Base-by-base conservation (phyloP, 2,113 vertebrate species). In the Ardeotis arabs region DNA sequence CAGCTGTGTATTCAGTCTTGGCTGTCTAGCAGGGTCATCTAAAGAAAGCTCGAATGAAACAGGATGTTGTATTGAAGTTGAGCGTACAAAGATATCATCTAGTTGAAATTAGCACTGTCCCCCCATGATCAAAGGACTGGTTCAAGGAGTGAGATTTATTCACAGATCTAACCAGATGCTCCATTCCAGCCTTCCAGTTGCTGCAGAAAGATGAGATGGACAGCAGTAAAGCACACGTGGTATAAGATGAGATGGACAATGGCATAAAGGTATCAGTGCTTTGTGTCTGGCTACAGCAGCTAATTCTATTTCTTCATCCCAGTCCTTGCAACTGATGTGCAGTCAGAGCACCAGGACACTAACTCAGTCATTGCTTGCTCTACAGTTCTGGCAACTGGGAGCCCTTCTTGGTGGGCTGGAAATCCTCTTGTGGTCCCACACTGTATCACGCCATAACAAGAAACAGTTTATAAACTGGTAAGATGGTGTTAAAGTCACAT, bases 361-460 rank as follows among this genome's bases (percentile, higher is more conserved):
- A 14, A 82, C 15, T 29, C 8, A 73, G 16, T 23, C 37, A 35
- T 47, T 0, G 0, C 9, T 55, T 84, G 18, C 7, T 67, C 20
- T 86, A 12, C 8, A n/a, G 31, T 33, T 20, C 23, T 58, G 29
- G 28, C 59, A 50, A 20, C 10, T 31, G 24, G 24, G 25, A 87
- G 3, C 15, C 18, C 23, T 50, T 68, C 9, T 69, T 74, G 10
- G 25, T 56, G 33, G 15, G 4, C n/a, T 77, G 25, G 9, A 77
- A 84, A 53, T 66, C 17, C 7, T 70, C 24, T 81, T 84, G 23
- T 3, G 2, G 7, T 62, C 37, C n/a, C 15, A 49, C 14, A 29
- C 35, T 39, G 4, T 27, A 41, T 31, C 24, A 27, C 19, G 21
- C 20, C 58, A 69, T 23, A 69, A n/a, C 14, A 44, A 56, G 4